Evolutionary conservation across 1,140 invertebrate species (phyloP).

Genomic region (Acromyrmex echinatior): DNA sequence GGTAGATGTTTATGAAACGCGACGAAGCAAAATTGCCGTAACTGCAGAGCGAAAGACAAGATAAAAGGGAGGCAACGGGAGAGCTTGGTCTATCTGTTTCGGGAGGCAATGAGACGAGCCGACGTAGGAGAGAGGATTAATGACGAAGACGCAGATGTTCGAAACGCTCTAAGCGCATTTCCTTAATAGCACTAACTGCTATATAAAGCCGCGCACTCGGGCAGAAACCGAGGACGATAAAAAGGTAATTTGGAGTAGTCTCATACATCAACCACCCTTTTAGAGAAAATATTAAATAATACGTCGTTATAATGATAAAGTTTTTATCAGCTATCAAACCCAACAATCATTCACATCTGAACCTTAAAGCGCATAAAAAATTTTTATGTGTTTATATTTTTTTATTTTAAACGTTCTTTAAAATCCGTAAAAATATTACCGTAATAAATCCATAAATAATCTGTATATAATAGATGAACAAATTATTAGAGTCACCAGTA

Average conservation of each 20-base stretch:
- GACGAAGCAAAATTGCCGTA: slow-evolving; percentile 72
- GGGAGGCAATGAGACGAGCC: slow-evolving; percentile 57
- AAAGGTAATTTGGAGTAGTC: slow-evolving; percentile 38
- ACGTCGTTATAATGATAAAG: neutral
- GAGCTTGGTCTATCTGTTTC: slow-evolving; percentile 52
- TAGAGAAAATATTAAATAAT: slow-evolving; percentile 44
- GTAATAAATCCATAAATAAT: too few species aligned
- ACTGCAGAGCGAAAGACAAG: slow-evolving; percentile 27
- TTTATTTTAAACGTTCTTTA: neutral
- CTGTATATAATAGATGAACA: too few species aligned
- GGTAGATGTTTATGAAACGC: slow-evolving; percentile 72
- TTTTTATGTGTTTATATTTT: too few species aligned
- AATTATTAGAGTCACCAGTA: too few species aligned
- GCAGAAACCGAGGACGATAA: slow-evolving; percentile 39
- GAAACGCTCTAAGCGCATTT: slow-evolving; percentile 62
- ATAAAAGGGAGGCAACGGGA: slow-evolving; percentile 49
- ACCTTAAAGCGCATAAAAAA: neutral
- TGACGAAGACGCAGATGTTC: slow-evolving; percentile 62
- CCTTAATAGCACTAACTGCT: slow-evolving; percentile 61
- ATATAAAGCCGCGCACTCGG: slow-evolving; percentile 46
- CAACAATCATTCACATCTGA: neutral
- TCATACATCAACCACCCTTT: slow-evolving; percentile 2
- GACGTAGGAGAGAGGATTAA: slow-evolving; percentile 53
- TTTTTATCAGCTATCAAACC: neutral
- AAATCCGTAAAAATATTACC: neutral